These are phyloP conservation scores for Eclectus roratus DNA, from an alignment of 2,113 vertebrate genomes.

Conservation along the genomic window DNA sequence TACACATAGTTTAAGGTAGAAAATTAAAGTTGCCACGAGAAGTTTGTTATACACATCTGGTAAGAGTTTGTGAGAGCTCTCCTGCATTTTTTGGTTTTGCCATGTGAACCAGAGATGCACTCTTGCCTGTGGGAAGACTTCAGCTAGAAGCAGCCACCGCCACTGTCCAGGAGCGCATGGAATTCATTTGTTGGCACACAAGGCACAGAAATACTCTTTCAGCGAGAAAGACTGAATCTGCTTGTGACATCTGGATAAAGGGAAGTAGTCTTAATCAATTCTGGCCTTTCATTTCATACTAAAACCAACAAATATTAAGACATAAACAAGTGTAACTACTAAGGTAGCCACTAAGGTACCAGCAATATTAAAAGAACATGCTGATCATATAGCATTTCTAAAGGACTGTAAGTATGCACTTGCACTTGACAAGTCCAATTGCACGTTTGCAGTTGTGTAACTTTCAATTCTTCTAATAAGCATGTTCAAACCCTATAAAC, in stretches of 20 bases:
- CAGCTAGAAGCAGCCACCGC: background rate
- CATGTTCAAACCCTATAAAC: background rate
- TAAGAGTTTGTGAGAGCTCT: background rate
- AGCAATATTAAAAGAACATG: background rate
- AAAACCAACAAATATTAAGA: background rate
- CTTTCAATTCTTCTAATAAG: background rate
- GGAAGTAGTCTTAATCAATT: background rate
- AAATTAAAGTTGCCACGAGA: background rate
- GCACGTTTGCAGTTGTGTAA: background rate
- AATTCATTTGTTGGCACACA: background rate
- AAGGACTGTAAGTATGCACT: background rate
- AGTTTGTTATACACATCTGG: rapidly evolving
- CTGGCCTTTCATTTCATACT: background rate
- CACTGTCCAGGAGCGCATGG: too few relatives aligned
- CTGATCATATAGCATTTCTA: background rate
- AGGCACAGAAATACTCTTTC: background rate
- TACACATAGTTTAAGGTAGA: background rate
- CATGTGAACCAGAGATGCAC: background rate
- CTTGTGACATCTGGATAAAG: background rate
- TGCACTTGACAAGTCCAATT: background rate
- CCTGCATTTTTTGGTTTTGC: background rate
- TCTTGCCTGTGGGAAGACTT: background rate
- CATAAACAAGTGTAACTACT: background rate
- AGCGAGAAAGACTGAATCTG: background rate
- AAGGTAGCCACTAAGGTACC: background rate